Evolutionary conservation across 2,113 vertebrate genomes (phyloP).

Genomic region (Elephantulus edwardii): DNA sequence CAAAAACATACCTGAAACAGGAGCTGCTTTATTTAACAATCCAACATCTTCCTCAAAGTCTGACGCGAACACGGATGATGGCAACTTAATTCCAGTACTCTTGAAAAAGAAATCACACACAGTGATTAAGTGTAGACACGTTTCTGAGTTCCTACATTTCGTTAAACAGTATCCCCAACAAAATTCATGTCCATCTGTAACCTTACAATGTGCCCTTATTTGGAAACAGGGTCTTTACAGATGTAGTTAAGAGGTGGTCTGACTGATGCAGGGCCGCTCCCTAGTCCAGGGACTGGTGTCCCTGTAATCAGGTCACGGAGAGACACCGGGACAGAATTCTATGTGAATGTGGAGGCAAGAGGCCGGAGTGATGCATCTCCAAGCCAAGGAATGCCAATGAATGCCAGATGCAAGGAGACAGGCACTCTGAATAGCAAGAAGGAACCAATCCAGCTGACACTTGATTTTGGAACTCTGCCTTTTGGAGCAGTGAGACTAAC

Average conservation of each 20-base stretch:
- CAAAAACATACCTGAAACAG: conserved; percentile 90
- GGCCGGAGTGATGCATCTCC: background rate
- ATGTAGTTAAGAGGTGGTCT: background rate
- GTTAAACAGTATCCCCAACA: background rate
- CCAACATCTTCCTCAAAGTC: conserved; percentile 98
- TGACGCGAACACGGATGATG: conserved; percentile 97
- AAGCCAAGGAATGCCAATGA: background rate
- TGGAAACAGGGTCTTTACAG: background rate
- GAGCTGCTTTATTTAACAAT: conserved; percentile 98
- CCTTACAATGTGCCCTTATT: background rate
- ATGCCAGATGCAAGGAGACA: background rate
- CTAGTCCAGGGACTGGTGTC: background rate
- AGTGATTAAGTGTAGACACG: conserved; percentile 27
- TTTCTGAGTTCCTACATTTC: background rate
- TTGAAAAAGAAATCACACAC: conserved; percentile 71
- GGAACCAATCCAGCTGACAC: background rate
- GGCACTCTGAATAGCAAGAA: background rate
- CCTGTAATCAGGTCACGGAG: background rate
- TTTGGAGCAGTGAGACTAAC: background rate
- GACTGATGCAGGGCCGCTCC: background rate
- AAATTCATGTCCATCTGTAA: background rate
- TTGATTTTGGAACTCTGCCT: background rate
- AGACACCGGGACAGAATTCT: background rate
- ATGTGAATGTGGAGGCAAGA: background rate
- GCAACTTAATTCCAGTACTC: conserved; percentile 90